phyloP scores from a whole-genome alignment of 2,797 vertebrate genomes.

The Acipenser transmontanus region DNA sequence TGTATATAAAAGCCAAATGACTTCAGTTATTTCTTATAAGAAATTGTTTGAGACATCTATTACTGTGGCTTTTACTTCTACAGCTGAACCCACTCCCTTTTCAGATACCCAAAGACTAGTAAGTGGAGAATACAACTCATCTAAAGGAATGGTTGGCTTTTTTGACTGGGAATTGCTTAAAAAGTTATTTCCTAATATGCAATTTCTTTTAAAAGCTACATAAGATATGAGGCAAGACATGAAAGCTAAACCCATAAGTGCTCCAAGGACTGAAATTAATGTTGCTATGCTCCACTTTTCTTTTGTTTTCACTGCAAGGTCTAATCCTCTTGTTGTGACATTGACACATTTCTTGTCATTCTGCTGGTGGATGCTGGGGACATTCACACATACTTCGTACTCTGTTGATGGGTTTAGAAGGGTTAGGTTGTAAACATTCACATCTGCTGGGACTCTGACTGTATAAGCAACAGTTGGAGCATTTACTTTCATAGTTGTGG shows the following conservation, averaged over 20 bases:
- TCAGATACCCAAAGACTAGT: slow-evolving; percentile 81
- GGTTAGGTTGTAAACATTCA: slow-evolving; percentile 87
- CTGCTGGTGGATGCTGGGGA: slow-evolving; percentile 74
- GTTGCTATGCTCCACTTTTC: slow-evolving; percentile 57
- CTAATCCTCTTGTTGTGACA: slow-evolving; percentile 82
- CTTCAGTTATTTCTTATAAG: slow-evolving; percentile 61
- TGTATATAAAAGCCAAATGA: slow-evolving; percentile 24
- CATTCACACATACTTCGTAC: slow-evolving; percentile 89
- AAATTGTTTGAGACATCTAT: slow-evolving; percentile 83
- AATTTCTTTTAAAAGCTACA: slow-evolving; percentile 68
- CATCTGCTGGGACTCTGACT: slow-evolving; percentile 79
- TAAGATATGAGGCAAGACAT: slow-evolving; percentile 73
- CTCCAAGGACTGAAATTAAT: slow-evolving; percentile 68
- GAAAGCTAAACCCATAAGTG: slow-evolving; percentile 71
- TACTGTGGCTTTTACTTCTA: slow-evolving; percentile 90
- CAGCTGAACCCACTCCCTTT: slow-evolving; percentile 69
- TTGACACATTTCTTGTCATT: slow-evolving; percentile 81
- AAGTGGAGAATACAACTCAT: slow-evolving; percentile 70
- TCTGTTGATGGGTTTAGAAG: slow-evolving; percentile 81
- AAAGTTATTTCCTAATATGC: slow-evolving; percentile 46
- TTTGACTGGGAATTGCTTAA: slow-evolving; percentile 69
- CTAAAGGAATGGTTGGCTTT: slow-evolving; percentile 59
- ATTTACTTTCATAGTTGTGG: slow-evolving; percentile 61
- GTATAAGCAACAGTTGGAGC: slow-evolving; percentile 69
- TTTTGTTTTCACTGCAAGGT: slow-evolving; percentile 46